Conservation (phyloP, 2,113 vertebrate species). For the Aptenodytes forsteri region DNA sequence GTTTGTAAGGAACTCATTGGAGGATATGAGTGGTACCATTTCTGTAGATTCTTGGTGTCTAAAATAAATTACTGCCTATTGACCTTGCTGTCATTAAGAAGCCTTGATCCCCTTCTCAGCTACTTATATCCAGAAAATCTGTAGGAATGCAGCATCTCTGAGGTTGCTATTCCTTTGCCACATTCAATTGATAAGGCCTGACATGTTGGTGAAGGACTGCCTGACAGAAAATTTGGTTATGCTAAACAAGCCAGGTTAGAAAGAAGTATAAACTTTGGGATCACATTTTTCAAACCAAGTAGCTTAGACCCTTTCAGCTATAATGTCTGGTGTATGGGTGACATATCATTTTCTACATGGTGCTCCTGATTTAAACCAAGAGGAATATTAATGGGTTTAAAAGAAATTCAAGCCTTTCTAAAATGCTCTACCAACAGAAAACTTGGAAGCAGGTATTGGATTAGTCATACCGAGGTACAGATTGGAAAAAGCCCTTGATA, state of each 20-base stretch:
- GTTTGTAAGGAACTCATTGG: not conserved
- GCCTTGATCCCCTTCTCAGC: not conserved
- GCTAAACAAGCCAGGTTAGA: not conserved
- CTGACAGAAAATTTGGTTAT: not conserved
- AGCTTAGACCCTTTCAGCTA: not conserved
- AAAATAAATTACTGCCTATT: not conserved
- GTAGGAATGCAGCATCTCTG: not conserved
- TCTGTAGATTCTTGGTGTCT: not conserved
- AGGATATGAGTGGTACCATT: not conserved
- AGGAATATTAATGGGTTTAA: not conserved
- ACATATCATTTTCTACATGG: not conserved
- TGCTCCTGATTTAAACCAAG: not conserved
- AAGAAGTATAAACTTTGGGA: not conserved
- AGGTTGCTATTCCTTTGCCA: not conserved
- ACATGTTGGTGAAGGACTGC: not conserved
- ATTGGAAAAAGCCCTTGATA: not conserved
- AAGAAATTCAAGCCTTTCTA: not conserved
- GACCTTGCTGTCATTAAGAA: not conserved
- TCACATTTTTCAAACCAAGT: not conserved
- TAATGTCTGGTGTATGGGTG: not conserved
- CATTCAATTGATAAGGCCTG: fast-evolving
- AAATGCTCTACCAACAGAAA: not conserved
- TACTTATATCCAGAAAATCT: not conserved
- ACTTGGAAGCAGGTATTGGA: not conserved
- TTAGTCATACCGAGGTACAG: not conserved